Evolutionary conservation across 1,140 invertebrate genomes (phyloP).

Genomic region (Anoplolepis gracilipes): DNA sequence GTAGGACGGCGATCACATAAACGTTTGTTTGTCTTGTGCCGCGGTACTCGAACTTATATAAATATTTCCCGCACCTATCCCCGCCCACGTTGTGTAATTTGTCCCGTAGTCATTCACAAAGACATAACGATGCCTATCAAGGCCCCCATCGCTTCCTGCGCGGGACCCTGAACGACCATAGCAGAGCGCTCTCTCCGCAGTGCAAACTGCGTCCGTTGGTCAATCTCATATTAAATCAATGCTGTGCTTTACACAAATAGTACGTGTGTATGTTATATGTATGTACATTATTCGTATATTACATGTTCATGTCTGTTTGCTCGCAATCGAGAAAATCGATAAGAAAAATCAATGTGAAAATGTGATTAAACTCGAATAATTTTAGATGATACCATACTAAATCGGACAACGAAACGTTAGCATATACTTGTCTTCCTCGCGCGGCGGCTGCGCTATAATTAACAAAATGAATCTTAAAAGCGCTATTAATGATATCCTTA

Average conservation of each 20-base stretch:
- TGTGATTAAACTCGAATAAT: not conserved
- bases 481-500: constrained; percentile 56
- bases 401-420: not conserved
- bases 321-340: constrained; percentile 8
- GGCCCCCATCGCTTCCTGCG: constrained; percentile 73
- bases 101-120: constrained; percentile 68
- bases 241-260: not conserved
- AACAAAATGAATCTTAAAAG: constrained; percentile 46
- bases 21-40: not conserved
- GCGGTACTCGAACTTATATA: not conserved
- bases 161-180: constrained; percentile 66
- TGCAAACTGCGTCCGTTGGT: constrained; percentile 85
- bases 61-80: constrained; percentile 23
- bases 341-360: not conserved
- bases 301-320: constrained; percentile 11
- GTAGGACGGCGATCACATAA: not conserved
- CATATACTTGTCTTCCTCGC: not conserved
- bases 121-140: constrained; percentile 69
- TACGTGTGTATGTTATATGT: not conserved
- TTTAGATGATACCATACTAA: not conserved
- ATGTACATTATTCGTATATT: not conserved
- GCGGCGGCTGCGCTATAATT: constrained; percentile 39
- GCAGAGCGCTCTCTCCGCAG: constrained; percentile 85
- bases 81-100: constrained; percentile 39
- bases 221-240: constrained; percentile 85